Evolutionary conservation across 92 coral and sea anemone species (phyloP), one percentile per base, ranked within the genome.

Genomic region (Epizoanthus fatuus): DNA sequence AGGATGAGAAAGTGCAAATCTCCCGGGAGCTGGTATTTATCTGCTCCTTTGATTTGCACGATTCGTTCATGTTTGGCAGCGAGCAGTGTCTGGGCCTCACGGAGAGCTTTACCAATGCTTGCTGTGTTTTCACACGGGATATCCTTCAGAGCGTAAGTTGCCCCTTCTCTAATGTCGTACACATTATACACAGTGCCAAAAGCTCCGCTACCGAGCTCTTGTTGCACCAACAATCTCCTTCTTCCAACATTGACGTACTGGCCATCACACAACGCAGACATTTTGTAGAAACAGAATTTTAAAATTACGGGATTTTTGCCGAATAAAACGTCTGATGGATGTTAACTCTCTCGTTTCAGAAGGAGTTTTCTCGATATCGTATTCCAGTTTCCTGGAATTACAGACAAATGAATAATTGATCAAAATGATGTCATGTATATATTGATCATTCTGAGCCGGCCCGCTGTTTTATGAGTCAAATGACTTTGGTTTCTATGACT

Each of bases 141-240:
- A 3, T 62, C 80, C 82, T 95, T 95, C 63, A 95, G 58, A 0
- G 98, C 98, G 49, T 73, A 90, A 3, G 62, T 65, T 11, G 17
- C 67, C 53, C 45, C 47, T 20, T 62, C 22, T 7, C 59, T 72
- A 13, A 16, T 52, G 17, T 79, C 83, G 4, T 10, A 3, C 2
- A 86, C 98, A 52, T 85, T 67, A 45, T 68, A 94, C 13, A 94
- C 97, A 22, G 75, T 84, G 10, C 97, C 97, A 63, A 94, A 94
- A 58, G 90, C 92, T 39, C 97, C 97, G 15, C 63, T 60, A 4
- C 95, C 97, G 16, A 91, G 90, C n/a, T 45, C 22, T 60, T 69
- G 13, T 8, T 84, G 74, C 57, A 89, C 68, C 15, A 65, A 49
- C 9, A 89, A 77, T 42, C 59, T 87, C 16, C 29, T 63, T 38